Evolutionary conservation across 2,888 invertebrate species (phyloP).

Genomic region (Philereme transversata): DNA sequence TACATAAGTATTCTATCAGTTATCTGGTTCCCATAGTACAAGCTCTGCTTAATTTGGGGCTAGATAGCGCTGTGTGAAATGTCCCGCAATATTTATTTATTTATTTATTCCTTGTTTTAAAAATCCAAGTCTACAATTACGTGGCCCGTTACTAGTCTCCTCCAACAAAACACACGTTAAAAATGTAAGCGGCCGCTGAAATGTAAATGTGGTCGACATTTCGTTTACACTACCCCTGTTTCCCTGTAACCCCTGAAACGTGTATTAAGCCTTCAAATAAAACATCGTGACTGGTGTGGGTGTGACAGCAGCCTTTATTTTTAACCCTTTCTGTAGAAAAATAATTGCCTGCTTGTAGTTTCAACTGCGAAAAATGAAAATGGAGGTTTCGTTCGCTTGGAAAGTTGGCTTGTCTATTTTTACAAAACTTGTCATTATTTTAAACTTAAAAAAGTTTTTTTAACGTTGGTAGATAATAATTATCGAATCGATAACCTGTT

Average conservation of each 20-base stretch:
- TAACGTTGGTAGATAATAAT: too few species aligned
- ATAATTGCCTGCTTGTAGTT: constrained; percentile 15
- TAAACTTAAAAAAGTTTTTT: too few species aligned
- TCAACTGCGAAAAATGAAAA: neutral
- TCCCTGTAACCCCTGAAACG: constrained; percentile 7
- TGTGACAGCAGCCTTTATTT: constrained; percentile 22
- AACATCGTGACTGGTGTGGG: constrained; percentile 24
- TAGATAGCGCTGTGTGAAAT: too few species aligned
- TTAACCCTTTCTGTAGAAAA: constrained; percentile 14
- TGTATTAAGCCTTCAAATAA: constrained; percentile 21
- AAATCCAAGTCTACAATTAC: neutral
- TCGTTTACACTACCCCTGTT: constrained; percentile 20
- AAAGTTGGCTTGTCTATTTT: too few species aligned
- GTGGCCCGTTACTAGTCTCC: neutral
- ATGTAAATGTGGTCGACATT: constrained; percentile 26
- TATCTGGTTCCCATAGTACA: too few species aligned
- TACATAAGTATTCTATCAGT: too few species aligned
- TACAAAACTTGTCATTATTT: too few species aligned
- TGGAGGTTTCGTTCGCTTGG: too few species aligned
- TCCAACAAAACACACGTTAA: constrained; percentile 10
- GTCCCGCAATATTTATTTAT: too few species aligned
- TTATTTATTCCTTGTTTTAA: neutral
- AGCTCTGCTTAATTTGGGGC: too few species aligned
- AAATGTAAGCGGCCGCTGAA: constrained; percentile 21
- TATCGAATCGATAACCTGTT: too few species aligned